These are phyloP conservation scores for Leptoteleia sp. DNA, from an alignment of 1,140 invertebrate species.

Conservation along the genomic window DNA sequence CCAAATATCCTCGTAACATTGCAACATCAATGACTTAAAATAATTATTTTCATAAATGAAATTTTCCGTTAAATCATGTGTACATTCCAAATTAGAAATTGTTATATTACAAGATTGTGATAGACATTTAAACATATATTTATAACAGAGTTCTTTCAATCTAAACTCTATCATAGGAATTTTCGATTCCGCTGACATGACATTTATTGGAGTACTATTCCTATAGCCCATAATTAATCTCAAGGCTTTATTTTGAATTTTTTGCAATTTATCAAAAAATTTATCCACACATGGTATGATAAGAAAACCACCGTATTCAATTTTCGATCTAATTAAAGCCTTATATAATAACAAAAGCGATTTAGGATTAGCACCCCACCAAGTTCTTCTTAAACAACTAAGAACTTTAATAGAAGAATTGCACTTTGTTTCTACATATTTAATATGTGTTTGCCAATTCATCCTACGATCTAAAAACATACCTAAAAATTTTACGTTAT, in stretches of 20 bases:
- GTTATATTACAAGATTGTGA: background rate
- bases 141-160: conserved; percentile 24
- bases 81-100: conserved; percentile 4
- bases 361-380: conserved; percentile 54
- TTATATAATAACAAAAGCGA: conserved; percentile 41
- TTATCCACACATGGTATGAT: background rate
- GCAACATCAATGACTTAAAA: conserved; percentile 5
- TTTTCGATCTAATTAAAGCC: conserved; percentile 39
- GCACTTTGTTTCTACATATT: conserved; percentile 19
- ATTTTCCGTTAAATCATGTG: background rate
- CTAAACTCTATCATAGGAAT: conserved; percentile 8
- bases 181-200: conserved; percentile 26
- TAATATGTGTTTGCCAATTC: conserved; percentile 44
- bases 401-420: conserved; percentile 37
- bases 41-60: conserved; percentile 36
- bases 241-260: conserved; percentile 9
- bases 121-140: conserved; percentile 37
- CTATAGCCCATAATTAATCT: conserved; percentile 31
- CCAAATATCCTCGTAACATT: conserved; percentile 25
- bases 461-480: conserved; percentile 47
- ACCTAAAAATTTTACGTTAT: conserved; percentile 48
- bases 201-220: conserved; percentile 26
- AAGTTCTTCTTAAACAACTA: conserved; percentile 48
- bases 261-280: conserved; percentile 15
- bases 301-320: conserved; percentile 54